Base-by-base conservation (phyloP, 2,888 invertebrate species). In the Mayetiola destructor region DNA sequence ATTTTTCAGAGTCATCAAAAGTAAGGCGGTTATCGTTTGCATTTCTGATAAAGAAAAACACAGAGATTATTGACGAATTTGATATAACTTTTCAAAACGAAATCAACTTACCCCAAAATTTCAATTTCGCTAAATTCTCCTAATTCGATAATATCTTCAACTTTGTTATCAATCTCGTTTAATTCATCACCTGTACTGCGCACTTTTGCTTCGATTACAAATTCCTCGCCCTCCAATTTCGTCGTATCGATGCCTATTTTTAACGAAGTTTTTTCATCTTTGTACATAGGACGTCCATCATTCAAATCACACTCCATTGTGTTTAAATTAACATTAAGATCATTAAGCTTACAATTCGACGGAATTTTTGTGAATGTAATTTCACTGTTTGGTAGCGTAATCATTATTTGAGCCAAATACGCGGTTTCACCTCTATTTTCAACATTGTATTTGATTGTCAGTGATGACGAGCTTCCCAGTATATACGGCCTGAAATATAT, bases 391-490 rank as follows among this genome's bases (percentile, higher is more conserved):
- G 76, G 74, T 32, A 76, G 68, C 12, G 69, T 69, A 2, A 77
- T 67, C 56, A 70, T 67, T 23, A 77, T 62, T 63, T 75, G 71
- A 0, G 76, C 72, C 48, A 73, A 64, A 61, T 75, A 77, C 3
- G 77, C 76, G 1, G 73, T 71, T 63, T 77, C 77, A 1, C 74
- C 75, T 0, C 60, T 60, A 61, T 77, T 77, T 3, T 61, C 64
- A 1, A 77, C 64, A 9, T 67, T 66, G 58, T 73, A 73, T 6
- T 66, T 65, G 5, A 73, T 59, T 1, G 65, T 64, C 0, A 73
- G 61, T 1, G 66, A 68, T 39, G 64, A 66, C 57, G 65, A 65
- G 54, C 71, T 71, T 20, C 73, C 73, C 59, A 73, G 58, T 1
- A 67, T 65, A 53, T 67, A 72, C 2, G 66, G 66, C 39, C n/a